phyloP scores from a whole-genome alignment of 2,797 vertebrate species.

The Hemibagrus guttatus region DNA sequence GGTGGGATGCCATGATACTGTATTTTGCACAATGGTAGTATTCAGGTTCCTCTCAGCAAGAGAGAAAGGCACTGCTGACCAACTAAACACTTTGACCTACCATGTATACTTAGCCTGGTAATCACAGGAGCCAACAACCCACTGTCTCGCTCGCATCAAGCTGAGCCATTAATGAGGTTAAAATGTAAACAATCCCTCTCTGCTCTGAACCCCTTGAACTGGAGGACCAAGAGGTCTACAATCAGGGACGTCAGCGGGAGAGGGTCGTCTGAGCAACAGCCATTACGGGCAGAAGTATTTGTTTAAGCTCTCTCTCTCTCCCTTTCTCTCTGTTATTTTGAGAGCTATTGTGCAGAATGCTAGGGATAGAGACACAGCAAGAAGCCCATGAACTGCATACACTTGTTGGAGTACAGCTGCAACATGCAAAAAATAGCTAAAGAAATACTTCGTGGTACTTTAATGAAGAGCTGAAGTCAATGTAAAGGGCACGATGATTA shows the following conservation, averaged over 20 bases:
- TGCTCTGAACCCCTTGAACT: constrained; percentile 21
- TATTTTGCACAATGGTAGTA: constrained; percentile 25
- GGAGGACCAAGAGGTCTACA: constrained; percentile 15
- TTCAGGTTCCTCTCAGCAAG: constrained; percentile 24
- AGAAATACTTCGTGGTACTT: background rate
- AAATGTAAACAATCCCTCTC: constrained; percentile 41
- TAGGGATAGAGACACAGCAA: background rate
- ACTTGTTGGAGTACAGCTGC: background rate
- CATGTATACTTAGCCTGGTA: constrained; percentile 15
- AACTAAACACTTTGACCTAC: constrained; percentile 39
- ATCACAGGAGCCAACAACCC: constrained; percentile 3
- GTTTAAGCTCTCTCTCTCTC: constrained; percentile 2
- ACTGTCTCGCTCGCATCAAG: constrained; percentile 4
- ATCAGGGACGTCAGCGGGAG: constrained; percentile 25
- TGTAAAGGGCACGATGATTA: background rate
- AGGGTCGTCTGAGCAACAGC: constrained; percentile 6
- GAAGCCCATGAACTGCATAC: background rate
- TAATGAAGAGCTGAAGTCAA: background rate
- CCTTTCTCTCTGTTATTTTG: background rate
- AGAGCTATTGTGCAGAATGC: constrained; percentile 18
- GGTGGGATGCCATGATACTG: constrained; percentile 29
- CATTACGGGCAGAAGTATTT: constrained; percentile 24
- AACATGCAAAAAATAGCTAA: background rate
- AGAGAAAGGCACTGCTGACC: constrained; percentile 31
- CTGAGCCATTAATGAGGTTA: constrained; percentile 41